Base-by-base conservation (phyloP, 2,888 invertebrate species). In the Phyllotreta striolata region DNA sequence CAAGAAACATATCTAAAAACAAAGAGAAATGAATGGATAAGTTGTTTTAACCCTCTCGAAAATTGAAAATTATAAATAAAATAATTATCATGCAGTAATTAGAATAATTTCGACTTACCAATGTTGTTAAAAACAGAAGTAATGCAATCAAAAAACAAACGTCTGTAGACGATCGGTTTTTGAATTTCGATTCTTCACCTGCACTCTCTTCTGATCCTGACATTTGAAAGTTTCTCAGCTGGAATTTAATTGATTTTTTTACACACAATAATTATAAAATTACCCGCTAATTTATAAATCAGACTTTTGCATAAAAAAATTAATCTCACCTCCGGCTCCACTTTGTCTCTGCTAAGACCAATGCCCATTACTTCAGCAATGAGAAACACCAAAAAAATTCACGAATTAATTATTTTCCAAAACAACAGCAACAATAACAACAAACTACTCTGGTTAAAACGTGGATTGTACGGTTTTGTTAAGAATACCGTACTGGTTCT, bases 131-230 rank as follows among this genome's bases (percentile, higher is more conserved):
- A 75, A 87, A 87, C 39, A 81, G 74, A 1, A 83, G 70, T 72
- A 88, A 85, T 7, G 88, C 66, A 8, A 86, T 71, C 14, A 88
- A 77, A 71, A 84, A 85, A 54, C 84, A 72, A 13, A 85, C 80
- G 76, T 88, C 88, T 0, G 87, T 87, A 6, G 72, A 72, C 24
- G 70, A 72, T 37, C 71, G 68, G 49, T 54, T 65, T 47, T 64
- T 70, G 10, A 47, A 24, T 51, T 55, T 65, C 37, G 65, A 68
- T 44, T 68, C 58, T 14, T 73, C 71, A 10, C 65, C 73, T 0
- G 60, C 71, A 10, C 65, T 73, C 0, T 62, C 61, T 47, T 70
- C 70, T 1, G 72, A 71, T 24, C 52, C 64, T 1, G 71, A 59
- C 13, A 68, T 64, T 24, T 62, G 61, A 14, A 63, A 58, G 13